These are phyloP conservation scores for Diprion similis DNA, from an alignment of 1,140 invertebrate species.

Conservation along the genomic window DNA sequence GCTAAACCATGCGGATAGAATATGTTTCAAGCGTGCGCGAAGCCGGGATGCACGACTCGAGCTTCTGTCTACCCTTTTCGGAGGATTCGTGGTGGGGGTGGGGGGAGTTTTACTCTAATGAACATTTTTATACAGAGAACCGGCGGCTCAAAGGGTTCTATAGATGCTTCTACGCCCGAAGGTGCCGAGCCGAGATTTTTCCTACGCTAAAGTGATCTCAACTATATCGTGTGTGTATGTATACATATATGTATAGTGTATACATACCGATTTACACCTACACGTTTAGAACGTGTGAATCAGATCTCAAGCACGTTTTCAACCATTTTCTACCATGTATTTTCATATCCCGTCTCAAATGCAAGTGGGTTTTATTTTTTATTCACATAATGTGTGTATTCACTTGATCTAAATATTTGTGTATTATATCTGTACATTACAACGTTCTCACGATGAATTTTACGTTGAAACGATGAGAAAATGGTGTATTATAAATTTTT, in stretches of 20 bases:
- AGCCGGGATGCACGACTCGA: neutral
- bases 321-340: neutral
- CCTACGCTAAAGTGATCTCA: too few species aligned
- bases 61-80: neutral
- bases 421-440: too few species aligned
- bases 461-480: too few species aligned
- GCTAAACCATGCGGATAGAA: conserved; percentile 2
- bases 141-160: neutral
- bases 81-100: neutral
- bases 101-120: conserved; percentile 10
- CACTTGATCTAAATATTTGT: too few species aligned
- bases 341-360: neutral
- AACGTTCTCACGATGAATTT: too few species aligned
- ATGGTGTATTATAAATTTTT: too few species aligned
- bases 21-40: conserved; percentile 4
- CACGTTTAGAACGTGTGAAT: neutral
- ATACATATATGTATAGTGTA: too few species aligned
- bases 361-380: too few species aligned
- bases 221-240: too few species aligned
- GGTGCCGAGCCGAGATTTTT: too few species aligned
- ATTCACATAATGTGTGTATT: too few species aligned
- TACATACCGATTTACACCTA: neutral
- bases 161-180: too few species aligned
- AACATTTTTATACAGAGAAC: conserved; percentile 14
- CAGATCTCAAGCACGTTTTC: neutral